Conservation (phyloP, 64 coral and sea anemone species). For the Trachythela sp. region DNA sequence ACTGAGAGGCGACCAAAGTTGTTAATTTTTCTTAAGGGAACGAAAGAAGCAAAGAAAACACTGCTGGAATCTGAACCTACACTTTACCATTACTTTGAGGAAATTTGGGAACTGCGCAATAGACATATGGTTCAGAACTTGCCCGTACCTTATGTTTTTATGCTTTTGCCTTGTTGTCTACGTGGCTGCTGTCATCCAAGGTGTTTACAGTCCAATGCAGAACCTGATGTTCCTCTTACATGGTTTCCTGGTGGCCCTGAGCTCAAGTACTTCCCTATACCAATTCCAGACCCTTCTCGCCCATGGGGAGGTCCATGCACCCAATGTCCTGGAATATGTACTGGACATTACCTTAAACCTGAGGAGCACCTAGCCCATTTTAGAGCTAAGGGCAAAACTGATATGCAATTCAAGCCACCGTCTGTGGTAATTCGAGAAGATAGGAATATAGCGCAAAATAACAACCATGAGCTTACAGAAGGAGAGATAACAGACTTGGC, state of each 20-base stretch:
- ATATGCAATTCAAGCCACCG: not conserved
- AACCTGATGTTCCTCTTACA: not conserved
- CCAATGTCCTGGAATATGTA: not conserved
- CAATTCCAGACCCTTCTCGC: constrained; percentile 27
- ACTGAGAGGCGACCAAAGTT: constrained; percentile 44
- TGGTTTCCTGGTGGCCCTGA: constrained; percentile 33
- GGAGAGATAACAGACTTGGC: constrained; percentile 23
- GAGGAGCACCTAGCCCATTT: not conserved
- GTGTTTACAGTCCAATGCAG: constrained; percentile 7
- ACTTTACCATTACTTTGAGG: constrained; percentile 40
- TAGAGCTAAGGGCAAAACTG: not conserved
- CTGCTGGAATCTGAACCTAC: not conserved
- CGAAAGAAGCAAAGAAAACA: constrained; percentile 46
- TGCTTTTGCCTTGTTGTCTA: constrained; percentile 21
- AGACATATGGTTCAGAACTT: constrained; percentile 43
- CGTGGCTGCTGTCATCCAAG: constrained; percentile 27
- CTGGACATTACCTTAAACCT: not conserved
- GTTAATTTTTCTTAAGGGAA: constrained; percentile 55
- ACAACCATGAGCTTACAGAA: not conserved
- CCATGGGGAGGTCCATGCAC: constrained; percentile 18
- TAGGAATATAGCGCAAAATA: not conserved
- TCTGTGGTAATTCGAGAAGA: not conserved
- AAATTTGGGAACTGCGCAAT: constrained; percentile 53
- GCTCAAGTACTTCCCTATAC: constrained; percentile 19
- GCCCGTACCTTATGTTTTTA: constrained; percentile 48